These are phyloP conservation scores for Hetaerina titia DNA, from an alignment of 2,888 invertebrate species.

Conservation along the genomic window DNA sequence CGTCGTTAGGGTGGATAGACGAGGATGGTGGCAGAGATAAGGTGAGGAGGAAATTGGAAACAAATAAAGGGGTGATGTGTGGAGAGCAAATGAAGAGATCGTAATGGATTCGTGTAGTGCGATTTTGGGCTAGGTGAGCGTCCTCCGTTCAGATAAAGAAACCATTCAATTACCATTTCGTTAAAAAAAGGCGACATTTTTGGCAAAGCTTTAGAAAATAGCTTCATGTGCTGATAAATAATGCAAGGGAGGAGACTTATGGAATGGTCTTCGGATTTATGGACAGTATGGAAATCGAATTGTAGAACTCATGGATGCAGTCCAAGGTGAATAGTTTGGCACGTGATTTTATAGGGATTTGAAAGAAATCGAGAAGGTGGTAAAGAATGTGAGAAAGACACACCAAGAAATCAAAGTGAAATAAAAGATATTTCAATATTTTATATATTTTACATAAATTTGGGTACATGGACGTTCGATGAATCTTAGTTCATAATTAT, in stretches of 20 bases:
- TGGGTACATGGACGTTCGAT: no score
- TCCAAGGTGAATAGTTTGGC: neutral
- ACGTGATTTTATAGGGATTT: neutral
- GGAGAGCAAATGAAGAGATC: neutral
- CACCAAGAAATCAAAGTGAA: no score
- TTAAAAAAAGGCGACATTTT: neutral
- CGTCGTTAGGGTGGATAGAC: neutral
- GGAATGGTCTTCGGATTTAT: neutral
- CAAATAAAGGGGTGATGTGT: neutral
- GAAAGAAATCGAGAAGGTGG: no score
- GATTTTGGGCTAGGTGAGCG: neutral
- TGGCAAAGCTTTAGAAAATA: neutral
- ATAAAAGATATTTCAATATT: no score
- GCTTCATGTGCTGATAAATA: neutral
- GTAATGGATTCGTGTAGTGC: neutral
- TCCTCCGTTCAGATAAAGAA: neutral
- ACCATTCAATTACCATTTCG: neutral
- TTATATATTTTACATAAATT: no score
- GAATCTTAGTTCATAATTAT: no score
- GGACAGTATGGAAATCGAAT: neutral
- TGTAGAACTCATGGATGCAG: neutral
- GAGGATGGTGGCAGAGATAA: neutral
- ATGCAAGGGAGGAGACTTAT: neutral
- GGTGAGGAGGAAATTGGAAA: neutral
- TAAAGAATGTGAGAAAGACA: no score